Evolutionary conservation across 2,888 invertebrate species (phyloP), one percentile per base, ranked within the genome.

Genomic region (Aplocera efformata): DNA sequence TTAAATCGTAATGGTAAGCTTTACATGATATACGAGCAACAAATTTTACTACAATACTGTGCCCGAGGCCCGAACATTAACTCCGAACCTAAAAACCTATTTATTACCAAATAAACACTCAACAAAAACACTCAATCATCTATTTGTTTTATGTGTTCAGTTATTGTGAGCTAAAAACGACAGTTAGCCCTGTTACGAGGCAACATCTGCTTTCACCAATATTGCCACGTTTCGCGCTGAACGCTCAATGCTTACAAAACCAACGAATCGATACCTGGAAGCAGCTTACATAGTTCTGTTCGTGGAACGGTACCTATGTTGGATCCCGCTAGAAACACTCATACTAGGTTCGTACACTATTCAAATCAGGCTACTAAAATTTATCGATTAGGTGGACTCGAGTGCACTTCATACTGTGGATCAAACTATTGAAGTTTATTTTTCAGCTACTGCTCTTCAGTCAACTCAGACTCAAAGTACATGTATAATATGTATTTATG

Each of bases 221-320:
- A 74, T 75, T 73, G 67, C 52, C 65, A 58, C 60, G 55, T 63
- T 67, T 59, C 53, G 54, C 56, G 56, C 61, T 60, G 60, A 60
- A 69, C 73, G 66, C 60, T 65, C 71, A 64, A 69, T 70, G 78
- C 70, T 69, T 76, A 75, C 77, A 73, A 74, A 66, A 73, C 56
- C 56, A 56, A 58, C 63, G 55, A 74, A 79, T 79, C 79, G 70
- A 80, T 79, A 73, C 56, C 58, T 56, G 56, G 59, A 58, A 59
- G 56, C 60, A 60, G 53, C 62, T 58, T 56, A 63, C 63, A 65
- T 46, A 56, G 39, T 40, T 44, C 37, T 49, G 49, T 58, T 55
- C 46, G 42, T 32, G 29, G 36, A 32, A 30, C 23, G 34, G 38
- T 32, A n/a, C n/a, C n/a, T n/a, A 40, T 31, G 7, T 7, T 22